phyloP scores from a whole-genome alignment of 2,113 vertebrate species.

The Pardalotus punctatus region DNA sequence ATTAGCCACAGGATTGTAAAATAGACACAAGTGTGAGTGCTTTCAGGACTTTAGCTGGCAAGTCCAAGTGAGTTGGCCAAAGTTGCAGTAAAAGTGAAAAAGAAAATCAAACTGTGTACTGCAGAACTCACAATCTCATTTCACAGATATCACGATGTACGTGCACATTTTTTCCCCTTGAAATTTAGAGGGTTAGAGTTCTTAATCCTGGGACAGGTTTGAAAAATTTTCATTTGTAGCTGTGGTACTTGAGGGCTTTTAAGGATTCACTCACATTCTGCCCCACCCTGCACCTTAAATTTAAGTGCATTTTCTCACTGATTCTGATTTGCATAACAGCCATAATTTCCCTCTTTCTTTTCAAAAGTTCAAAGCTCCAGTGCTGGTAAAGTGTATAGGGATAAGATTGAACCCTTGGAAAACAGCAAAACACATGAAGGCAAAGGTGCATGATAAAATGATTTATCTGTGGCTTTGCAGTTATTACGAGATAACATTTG shows the following conservation, averaged over 20 bases:
- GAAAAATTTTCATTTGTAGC: neutral
- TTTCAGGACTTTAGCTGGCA: neutral
- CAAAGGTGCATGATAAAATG: neutral
- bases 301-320: neutral
- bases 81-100: neutral
- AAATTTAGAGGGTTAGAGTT: neutral
- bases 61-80: neutral
- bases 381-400: neutral
- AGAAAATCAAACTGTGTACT: neutral
- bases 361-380: neutral
- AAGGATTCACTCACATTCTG: neutral
- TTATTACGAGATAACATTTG: slow-evolving; percentile 15
- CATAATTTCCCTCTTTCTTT: neutral
- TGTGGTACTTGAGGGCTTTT: neutral
- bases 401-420: neutral
- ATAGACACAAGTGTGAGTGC: neutral
- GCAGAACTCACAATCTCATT: neutral
- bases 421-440: slow-evolving; percentile 10
- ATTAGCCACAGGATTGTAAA: neutral
- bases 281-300: neutral
- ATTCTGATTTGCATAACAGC: neutral
- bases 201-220: neutral
- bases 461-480: slow-evolving; percentile 10
- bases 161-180: neutral
- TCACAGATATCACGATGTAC: neutral